phyloP scores from a whole-genome alignment of 2,797 vertebrate species.

The Myripristis jacobus region DNA sequence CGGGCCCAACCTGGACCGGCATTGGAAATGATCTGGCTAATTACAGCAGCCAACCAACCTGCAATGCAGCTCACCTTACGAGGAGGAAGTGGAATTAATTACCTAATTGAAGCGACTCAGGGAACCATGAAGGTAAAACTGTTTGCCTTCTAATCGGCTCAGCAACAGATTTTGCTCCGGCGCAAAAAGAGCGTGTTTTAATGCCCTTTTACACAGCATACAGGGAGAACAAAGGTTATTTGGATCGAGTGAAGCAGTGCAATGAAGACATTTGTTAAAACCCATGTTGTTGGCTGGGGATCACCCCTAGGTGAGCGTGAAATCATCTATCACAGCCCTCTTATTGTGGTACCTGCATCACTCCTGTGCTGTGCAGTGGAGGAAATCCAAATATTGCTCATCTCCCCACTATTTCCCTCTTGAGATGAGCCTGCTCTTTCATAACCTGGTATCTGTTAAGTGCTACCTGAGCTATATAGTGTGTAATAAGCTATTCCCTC shows the following conservation, averaged over 20 bases:
- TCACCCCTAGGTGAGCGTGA: neutral
- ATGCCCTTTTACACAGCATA: constrained; percentile 25
- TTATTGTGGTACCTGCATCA: neutral
- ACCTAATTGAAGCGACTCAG: constrained; percentile 63
- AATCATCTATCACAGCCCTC: neutral
- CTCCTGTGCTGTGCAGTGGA: neutral
- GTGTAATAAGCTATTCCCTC: constrained; percentile 16
- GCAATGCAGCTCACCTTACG: constrained; percentile 62
- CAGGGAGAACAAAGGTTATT: constrained; percentile 33
- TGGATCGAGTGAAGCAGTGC: constrained; percentile 27
- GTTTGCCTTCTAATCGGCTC: constrained; percentile 56
- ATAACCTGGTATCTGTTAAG: neutral
- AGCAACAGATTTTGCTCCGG: constrained; percentile 23
- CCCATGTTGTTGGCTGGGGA: constrained; percentile 12
- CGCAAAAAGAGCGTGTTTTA: constrained; percentile 25
- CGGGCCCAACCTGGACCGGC: constrained; percentile 35
- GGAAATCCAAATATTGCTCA: neutral
- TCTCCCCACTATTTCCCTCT: neutral
- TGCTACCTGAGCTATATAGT: neutral
- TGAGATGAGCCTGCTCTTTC: neutral
- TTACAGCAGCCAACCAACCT: constrained; percentile 65
- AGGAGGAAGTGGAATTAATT: constrained; percentile 66
- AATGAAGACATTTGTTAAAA: constrained; percentile 25
- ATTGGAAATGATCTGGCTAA: constrained; percentile 57
- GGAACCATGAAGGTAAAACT: constrained; percentile 67